Percentiles rank a stretch among this genome's conserved stretches.
These are phyloP conservation scores for Brenthis ino DNA, from an alignment of 2,888 invertebrate genomes.

Conservation along the genomic window DNA sequence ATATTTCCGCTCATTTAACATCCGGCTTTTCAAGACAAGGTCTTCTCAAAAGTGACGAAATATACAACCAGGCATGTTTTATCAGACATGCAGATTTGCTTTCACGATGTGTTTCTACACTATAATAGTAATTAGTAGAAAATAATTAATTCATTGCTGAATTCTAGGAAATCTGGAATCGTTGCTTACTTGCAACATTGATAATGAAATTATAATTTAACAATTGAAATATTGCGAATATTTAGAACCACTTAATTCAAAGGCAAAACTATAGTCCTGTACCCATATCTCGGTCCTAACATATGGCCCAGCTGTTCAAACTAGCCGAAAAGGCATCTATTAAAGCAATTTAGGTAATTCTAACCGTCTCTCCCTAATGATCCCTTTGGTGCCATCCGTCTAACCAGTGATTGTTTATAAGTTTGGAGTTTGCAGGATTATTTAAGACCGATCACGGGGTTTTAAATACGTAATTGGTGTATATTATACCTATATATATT, in stretches of 20 bases:
- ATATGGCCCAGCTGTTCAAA: slow-evolving; percentile 17
- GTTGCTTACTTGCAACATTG: too few species aligned
- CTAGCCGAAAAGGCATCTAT: slow-evolving; percentile 36
- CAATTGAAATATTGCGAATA: neutral
- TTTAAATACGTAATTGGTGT: neutral
- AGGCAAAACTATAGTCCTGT: neutral
- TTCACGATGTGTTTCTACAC: too few species aligned
- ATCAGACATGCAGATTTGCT: too few species aligned
- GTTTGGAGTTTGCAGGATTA: slow-evolving; percentile 44
- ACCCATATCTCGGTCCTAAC: slow-evolving; percentile 13
- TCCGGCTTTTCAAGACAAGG: too few species aligned
- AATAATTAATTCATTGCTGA: too few species aligned
- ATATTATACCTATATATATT: neutral
- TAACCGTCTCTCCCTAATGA: slow-evolving; percentile 43
- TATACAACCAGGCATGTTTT: too few species aligned
- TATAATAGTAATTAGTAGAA: too few species aligned
- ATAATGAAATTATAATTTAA: too few species aligned
- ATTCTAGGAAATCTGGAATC: too few species aligned
- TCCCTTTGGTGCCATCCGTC: slow-evolving; percentile 50
- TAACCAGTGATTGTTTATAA: slow-evolving; percentile 49
- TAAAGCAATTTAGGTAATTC: slow-evolving; percentile 40
- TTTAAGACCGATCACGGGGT: slow-evolving; percentile 31
- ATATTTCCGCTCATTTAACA: too few species aligned
- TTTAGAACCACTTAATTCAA: neutral
- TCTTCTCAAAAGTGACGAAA: too few species aligned